Conservation (phyloP, 2,888 invertebrate species). For the Drosophila nigricruria region DNA sequence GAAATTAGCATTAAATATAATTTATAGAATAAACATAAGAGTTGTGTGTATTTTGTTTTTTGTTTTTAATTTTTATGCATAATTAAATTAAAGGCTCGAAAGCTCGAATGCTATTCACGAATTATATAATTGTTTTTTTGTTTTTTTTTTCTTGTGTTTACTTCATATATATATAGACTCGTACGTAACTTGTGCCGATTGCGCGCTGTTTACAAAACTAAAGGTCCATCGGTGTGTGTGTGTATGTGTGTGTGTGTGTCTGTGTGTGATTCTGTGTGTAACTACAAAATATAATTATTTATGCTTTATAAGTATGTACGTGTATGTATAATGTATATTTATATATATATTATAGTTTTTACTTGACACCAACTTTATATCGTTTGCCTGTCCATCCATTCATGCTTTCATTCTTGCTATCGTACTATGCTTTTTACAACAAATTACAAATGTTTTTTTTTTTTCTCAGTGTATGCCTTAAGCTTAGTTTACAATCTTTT, state of each 20-base stretch:
- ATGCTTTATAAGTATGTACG: constrained; percentile 69
- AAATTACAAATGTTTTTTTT: constrained; percentile 72
- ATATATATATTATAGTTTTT: constrained; percentile 64
- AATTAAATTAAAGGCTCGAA: constrained; percentile 75
- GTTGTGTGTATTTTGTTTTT: constrained; percentile 46
- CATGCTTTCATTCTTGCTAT: constrained; percentile 25
- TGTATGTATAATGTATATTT: constrained; percentile 59
- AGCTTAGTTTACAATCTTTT: constrained; percentile 68
- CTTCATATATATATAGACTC: constrained; percentile 39
- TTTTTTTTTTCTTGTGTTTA: not conserved
- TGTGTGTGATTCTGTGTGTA: constrained; percentile 34
- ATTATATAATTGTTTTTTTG: constrained; percentile 29
- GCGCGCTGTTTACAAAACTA: constrained; percentile 75
- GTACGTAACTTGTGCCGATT: constrained; percentile 76
- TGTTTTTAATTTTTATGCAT: constrained; percentile 39
- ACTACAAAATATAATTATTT: constrained; percentile 76
- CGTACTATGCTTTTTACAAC: constrained; percentile 70
- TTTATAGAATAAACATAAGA: constrained; percentile 78
- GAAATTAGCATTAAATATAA: constrained; percentile 76
- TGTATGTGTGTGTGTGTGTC: constrained; percentile 35
- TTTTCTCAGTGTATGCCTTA: constrained; percentile 41
- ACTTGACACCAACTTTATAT: constrained; percentile 54
- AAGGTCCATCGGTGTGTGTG: constrained; percentile 46
- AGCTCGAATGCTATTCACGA: constrained; percentile 75
- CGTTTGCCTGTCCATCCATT: constrained; percentile 36